Evolutionary conservation across 2,113 vertebrate genomes (phyloP).

Genomic region (Pungitius pungitius): DNA sequence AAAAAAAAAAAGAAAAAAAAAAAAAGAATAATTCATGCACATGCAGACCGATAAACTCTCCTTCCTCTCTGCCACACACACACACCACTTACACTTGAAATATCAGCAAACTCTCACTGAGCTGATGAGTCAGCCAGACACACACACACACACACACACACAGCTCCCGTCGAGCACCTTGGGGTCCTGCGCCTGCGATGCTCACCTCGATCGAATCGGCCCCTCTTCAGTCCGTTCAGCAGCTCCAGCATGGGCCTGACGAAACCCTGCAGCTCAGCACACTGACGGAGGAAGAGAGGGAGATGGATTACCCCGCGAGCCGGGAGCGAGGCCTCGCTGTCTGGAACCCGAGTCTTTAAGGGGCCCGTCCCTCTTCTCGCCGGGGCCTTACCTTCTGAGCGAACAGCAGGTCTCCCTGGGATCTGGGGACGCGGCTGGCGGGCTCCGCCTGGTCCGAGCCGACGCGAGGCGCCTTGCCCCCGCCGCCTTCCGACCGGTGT

Average conservation of each 20-base stretch:
- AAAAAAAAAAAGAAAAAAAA: neutral
- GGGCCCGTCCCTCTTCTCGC: conserved; percentile 11
- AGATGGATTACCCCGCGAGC: conserved; percentile 54
- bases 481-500: conserved; percentile 24
- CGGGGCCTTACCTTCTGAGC: conserved; percentile 86
- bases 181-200: too few relatives aligned
- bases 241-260: conserved; percentile 88
- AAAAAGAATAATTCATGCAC: neutral
- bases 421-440: conserved; percentile 30
- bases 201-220: conserved; percentile 89
- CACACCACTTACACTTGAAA: conserved; percentile 9
- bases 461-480: conserved; percentile 32
- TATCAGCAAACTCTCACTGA: conserved; percentile 11
- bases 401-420: conserved; percentile 86
- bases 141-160: neutral
- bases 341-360: conserved; percentile 24
- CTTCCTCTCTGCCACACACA: neutral
- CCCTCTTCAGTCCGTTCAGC: conserved; percentile 88
- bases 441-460: conserved; percentile 1
- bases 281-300: conserved; percentile 76
- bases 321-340: conserved; percentile 8
- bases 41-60: conserved; percentile 1
- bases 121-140: conserved; percentile 46
- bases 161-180: too few relatives aligned
- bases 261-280: conserved; percentile 90